Conservation (phyloP, 2,888 invertebrate species). For the Idaea aversata region DNA sequence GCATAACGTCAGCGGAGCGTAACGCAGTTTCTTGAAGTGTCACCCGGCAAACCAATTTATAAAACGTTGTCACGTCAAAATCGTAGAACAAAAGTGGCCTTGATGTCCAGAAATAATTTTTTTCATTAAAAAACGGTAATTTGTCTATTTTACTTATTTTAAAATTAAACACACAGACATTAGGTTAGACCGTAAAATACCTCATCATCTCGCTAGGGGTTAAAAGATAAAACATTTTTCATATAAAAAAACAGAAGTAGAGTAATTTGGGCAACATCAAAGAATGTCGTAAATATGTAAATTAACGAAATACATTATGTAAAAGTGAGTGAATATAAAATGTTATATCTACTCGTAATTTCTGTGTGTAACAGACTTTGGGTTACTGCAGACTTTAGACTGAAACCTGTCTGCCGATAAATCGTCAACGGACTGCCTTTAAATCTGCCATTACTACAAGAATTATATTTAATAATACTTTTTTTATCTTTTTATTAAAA, state of each 20-base stretch:
- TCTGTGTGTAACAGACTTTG: background rate
- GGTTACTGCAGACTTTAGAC: background rate
- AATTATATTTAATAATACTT: too few species aligned
- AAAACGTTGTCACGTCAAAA: too few species aligned
- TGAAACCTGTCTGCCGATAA: background rate
- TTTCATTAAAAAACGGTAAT: background rate
- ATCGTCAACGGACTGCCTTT: background rate
- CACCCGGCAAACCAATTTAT: too few species aligned
- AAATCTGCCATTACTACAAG: too few species aligned
- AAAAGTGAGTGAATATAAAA: conserved; percentile 15
- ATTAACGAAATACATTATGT: conserved; percentile 26
- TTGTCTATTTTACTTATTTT: too few species aligned
- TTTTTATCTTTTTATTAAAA: too few species aligned
- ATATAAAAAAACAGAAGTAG: background rate
- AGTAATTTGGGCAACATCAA: conserved; percentile 16
- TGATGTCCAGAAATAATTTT: background rate
- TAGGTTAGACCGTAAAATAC: background rate
- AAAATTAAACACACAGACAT: background rate
- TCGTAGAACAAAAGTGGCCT: too few species aligned
- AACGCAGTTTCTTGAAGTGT: too few species aligned
- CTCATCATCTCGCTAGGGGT: background rate
- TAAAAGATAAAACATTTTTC: background rate
- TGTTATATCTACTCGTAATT: conserved; percentile 1
- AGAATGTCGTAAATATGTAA: conserved; percentile 29
- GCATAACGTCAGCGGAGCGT: too few species aligned